These are phyloP conservation scores for Bombus superbus DNA, from an alignment of 1,140 invertebrate genomes.

Conservation along the genomic window DNA sequence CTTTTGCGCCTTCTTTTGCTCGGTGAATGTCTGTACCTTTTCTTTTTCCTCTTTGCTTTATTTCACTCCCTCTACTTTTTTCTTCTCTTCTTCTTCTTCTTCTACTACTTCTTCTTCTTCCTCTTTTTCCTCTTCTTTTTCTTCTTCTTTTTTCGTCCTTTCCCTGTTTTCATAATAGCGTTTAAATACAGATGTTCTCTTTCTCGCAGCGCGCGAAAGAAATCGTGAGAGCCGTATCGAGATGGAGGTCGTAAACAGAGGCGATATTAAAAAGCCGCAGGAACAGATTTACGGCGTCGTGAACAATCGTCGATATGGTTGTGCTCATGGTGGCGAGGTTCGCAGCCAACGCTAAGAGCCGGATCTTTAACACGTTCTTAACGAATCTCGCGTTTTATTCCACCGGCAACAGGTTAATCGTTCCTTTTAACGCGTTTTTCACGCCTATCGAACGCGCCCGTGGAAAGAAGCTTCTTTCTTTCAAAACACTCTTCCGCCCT, in stretches of 20 bases:
- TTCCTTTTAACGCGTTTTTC: conserved; percentile 10
- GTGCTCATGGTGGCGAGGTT: neutral
- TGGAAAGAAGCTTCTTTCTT: neutral
- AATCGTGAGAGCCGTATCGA: conserved; percentile 31
- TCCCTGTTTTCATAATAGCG: too few relatives aligned
- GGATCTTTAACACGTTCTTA: conserved; percentile 2
- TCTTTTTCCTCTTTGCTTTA: neutral
- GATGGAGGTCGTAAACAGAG: conserved; percentile 35
- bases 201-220: neutral
- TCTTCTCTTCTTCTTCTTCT: too few relatives aligned
- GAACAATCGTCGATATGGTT: conserved; percentile 47
- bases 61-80: neutral
- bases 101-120: too few relatives aligned
- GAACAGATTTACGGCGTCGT: conserved; percentile 52
- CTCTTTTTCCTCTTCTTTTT: neutral
- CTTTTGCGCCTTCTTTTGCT: too few relatives aligned
- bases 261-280: conserved; percentile 43
- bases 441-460: neutral
- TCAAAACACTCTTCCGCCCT: too few relatives aligned
- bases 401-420: conserved; percentile 11
- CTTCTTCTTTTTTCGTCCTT: neutral
- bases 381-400: conserved; percentile 21
- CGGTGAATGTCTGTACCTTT: too few relatives aligned
- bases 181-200: neutral
- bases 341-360: too few relatives aligned